These are phyloP conservation scores for Germaria angustata DNA, from an alignment of 2,888 invertebrate species.

Conservation along the genomic window DNA sequence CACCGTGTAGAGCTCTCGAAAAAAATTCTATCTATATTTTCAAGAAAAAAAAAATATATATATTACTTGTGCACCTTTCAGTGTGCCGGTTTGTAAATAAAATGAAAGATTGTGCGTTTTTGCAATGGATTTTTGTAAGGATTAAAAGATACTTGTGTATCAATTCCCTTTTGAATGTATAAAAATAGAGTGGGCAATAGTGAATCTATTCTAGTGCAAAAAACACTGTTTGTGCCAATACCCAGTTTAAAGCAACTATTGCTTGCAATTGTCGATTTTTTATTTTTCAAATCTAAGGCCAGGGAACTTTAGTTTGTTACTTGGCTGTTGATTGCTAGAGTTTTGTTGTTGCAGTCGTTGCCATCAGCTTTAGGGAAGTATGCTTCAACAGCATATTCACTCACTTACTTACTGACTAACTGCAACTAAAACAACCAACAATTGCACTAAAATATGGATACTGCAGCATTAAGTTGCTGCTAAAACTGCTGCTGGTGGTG, in stretches of 20 bases:
- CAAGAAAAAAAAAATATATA: too few species aligned
- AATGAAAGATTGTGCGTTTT: too few species aligned
- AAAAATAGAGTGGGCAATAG: too few species aligned
- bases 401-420: constrained; percentile 37
- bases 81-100: too few species aligned
- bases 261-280: constrained; percentile 20
- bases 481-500: background rate
- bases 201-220: too few species aligned
- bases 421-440: constrained; percentile 38
- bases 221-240: background rate
- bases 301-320: constrained; percentile 50
- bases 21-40: too few species aligned
- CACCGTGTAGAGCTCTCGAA: too few species aligned
- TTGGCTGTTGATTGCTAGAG: constrained; percentile 50
- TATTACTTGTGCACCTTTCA: too few species aligned
- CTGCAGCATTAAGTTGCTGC: constrained; percentile 28
- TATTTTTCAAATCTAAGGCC: constrained; percentile 40
- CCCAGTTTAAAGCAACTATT: background rate
- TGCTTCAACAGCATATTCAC: constrained; percentile 54
- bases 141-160: too few species aligned
- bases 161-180: too few species aligned
- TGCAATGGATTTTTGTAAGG: too few species aligned
- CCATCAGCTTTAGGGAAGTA: constrained; percentile 44
- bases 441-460: constrained; percentile 27
- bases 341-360: constrained; percentile 39